Evolutionary conservation across 2,797 vertebrate genomes (phyloP), one percentile per base, ranked within the genome.

Genomic region (Alcedo atthis): DNA sequence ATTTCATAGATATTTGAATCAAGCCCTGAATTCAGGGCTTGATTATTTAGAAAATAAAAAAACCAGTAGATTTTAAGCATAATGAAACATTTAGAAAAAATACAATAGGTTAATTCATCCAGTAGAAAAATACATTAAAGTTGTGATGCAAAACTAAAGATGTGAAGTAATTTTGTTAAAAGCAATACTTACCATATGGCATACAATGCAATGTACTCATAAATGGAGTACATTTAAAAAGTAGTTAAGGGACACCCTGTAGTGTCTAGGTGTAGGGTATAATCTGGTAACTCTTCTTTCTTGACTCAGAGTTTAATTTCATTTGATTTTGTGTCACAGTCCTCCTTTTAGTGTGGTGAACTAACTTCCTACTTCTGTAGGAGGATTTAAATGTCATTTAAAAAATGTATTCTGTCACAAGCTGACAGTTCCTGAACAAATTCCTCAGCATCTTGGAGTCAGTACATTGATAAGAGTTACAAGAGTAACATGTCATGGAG

Each of bases 231-330:
- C 73, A 86, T 87, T 82, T 90, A 17, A 91, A 91, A 93, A 68
- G 30, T 74, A 93, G 68, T 93, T 92, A 85, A 83, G 70, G 87
- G 91, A 77, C 82, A 84, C 70, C 85, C 78, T 87, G 85, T 70
- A 90, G 73, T 62, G 85, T 42, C 64, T 91, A 95, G 87, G 93
- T 95, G 83, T 45, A 87, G 62, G 46, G 22, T 93, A 74, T 87
- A 85, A 93, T 90, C 83, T 94, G 90, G 49, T 80, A 92, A 89
- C 68, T 68, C 40, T 75, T 83, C 64, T 81, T 94, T 81, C 5
- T 37, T 81, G 63, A 89, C 59, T 91, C 48, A 70, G 62, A 89
- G 55, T 67, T 93, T 83, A 59, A 84, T 94, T 93, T 91, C 0
- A 66, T 84, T 46, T 51, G 12, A 63, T 91, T 87, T 82, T 91